Evolutionary conservation across 2,113 vertebrate species (phyloP), one percentile per base, ranked within the genome.

Genomic region (Salvator merianae): DNA sequence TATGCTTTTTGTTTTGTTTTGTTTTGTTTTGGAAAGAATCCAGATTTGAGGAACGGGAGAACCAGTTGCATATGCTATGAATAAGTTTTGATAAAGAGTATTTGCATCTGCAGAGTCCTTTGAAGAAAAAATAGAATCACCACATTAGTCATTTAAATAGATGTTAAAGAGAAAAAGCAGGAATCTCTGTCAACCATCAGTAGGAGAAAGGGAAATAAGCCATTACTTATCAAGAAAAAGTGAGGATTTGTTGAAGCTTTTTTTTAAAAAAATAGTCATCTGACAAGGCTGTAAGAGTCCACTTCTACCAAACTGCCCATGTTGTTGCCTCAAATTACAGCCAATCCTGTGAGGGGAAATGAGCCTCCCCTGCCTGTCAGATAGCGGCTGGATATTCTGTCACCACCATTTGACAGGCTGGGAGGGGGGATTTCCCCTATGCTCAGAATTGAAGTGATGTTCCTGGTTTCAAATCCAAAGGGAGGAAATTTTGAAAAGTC

Each of bases 21-120:
- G 55, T 43, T 59, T 22, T 16, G 1, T 79, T 12, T 93, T 90
- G 82, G 88, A 86, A 87, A 90, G 86, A 47, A 74, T 90, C 86
- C 80, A 87, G 34, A 20, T 18, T 16, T 16, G 55, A 47, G 16
- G n/a, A 20, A 53, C 36, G 18, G 50, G 80, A 85, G 84, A 74
- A 88, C 87, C 89, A 53, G 91, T 90, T 94, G 83, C 76, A 70
- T 93, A 76, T 84, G 89, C 86, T 59, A 3, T 83, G 84, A 93
- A 88, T 90, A 93, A 89, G 91, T 93, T 93, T 59, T 91, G 83
- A 72, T 94, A 86, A 91, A 79, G 55, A 84, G 79, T 43, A 89
- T 91, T 81, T 86, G 77, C 36, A 14, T 90, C 87, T 90, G 82
- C 75, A 89, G 4, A 2, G 34, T 43, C 55, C 50, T 69, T 90